Evolutionary conservation across 2,888 invertebrate genomes (phyloP).

Genomic region (Brachypalpus laphriformis): DNA sequence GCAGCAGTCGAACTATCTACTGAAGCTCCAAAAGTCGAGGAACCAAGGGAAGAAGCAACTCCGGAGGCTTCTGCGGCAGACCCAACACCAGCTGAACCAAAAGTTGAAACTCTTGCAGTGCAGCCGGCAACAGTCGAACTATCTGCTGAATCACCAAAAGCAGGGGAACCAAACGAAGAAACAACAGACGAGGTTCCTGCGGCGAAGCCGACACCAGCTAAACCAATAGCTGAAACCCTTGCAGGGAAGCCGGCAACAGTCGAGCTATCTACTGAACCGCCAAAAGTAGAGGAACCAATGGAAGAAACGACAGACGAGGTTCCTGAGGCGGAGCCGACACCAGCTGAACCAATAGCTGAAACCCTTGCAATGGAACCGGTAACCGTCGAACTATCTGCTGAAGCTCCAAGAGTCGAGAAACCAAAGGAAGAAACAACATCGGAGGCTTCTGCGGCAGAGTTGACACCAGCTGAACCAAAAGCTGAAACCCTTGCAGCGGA

Average conservation of each 20-base stretch:
- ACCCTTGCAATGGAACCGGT: not conserved
- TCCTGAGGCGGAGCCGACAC: not conserved
- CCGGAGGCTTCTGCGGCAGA: not conserved
- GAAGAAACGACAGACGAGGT: not conserved
- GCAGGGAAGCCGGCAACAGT: not conserved
- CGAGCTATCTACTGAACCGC: not conserved
- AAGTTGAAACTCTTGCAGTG: no score
- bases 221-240: not conserved
- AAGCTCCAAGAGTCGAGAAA: no score
- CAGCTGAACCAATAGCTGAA: not conserved
- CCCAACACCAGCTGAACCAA: not conserved
- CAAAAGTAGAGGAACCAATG: no score
- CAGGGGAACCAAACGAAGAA: no score
- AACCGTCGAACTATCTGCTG: not conserved
- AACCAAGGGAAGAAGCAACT: not conserved
- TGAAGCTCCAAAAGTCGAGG: not conserved
- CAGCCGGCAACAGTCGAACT: no score
- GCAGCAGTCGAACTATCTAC: not conserved
- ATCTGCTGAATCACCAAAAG: no score
- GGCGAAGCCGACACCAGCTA: not conserved
- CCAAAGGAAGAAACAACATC: not conserved
- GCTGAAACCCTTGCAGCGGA: not conserved
- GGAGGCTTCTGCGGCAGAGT: no score
- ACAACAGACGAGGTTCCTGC: no score
- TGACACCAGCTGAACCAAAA: not conserved